These are phyloP conservation scores for Luperina testacea DNA, from an alignment of 2,888 invertebrate species.

Conservation along the genomic window DNA sequence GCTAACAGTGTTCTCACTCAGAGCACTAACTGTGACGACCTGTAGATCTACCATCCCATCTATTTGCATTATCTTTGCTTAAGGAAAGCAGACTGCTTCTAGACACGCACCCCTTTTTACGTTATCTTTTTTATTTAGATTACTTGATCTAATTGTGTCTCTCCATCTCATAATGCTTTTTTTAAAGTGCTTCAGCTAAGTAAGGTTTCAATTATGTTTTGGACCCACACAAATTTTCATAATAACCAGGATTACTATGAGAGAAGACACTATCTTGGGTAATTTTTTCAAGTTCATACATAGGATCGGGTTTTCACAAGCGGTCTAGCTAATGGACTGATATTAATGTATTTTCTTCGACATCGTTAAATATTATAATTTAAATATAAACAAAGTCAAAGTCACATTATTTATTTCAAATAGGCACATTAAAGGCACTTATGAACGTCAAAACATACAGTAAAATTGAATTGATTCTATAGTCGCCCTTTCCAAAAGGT, in stretches of 20 bases:
- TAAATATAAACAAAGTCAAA: too few relatives aligned
- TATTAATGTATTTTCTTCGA: neutral
- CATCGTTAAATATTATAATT: neutral
- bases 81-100: constrained; percentile 4
- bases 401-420: too few relatives aligned
- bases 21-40: constrained; percentile 33
- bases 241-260: neutral
- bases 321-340: too few relatives aligned
- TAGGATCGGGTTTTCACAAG: neutral
- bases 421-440: too few relatives aligned
- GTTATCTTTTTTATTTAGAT: neutral
- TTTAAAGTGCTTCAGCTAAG: neutral
- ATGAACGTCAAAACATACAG: too few relatives aligned
- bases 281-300: neutral
- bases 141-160: neutral
- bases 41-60: constrained; percentile 21
- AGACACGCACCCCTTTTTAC: constrained; percentile 20
- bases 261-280: neutral
- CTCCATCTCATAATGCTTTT: neutral
- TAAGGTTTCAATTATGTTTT: neutral
- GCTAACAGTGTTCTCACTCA: constrained; percentile 40
- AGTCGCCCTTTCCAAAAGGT: too few relatives aligned
- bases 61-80: neutral
- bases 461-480: too few relatives aligned
- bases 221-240: neutral